phyloP scores from a whole-genome alignment of 2,888 invertebrate species.

The Eupeodes latifasciatus region DNA sequence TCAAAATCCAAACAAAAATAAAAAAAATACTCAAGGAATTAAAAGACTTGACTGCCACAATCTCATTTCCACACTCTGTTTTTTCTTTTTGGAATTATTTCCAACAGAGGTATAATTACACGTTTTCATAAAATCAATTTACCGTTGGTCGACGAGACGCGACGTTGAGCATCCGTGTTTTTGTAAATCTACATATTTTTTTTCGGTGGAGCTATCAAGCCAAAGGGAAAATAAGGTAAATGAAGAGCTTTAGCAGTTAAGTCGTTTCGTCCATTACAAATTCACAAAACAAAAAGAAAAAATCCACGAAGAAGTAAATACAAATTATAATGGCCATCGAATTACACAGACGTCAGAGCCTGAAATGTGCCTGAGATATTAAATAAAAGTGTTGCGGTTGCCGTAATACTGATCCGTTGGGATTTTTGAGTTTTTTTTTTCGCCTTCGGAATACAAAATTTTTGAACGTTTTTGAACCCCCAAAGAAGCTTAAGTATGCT shows the following conservation, averaged over 20 bases:
- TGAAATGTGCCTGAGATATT: conserved; percentile 51
- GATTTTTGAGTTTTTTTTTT: background rate
- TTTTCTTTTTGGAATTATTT: conserved; percentile 29
- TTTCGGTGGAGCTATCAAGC: conserved; percentile 2
- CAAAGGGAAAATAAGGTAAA: conserved; percentile 34
- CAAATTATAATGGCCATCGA: conserved; percentile 58
- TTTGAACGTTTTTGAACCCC: background rate
- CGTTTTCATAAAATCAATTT: conserved; percentile 70
- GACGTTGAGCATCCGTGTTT: background rate
- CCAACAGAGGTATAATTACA: conserved; percentile 59
- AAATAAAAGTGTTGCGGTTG: conserved; percentile 40
- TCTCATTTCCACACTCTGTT: conserved; percentile 3
- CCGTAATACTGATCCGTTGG: conserved; percentile 44
- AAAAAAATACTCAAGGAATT: background rate
- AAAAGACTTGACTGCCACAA: background rate
- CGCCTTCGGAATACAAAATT: conserved; percentile 32
- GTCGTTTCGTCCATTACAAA: conserved; percentile 13
- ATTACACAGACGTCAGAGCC: conserved; percentile 30
- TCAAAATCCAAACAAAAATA: background rate
- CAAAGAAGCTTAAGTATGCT: background rate
- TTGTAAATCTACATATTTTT: background rate
- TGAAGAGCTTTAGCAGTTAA: conserved; percentile 44
- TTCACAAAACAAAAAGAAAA: conserved; percentile 1
- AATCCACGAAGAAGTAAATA: background rate
- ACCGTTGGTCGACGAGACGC: conserved; percentile 16